Base-by-base conservation (phyloP, 2,888 invertebrate species). In the Plagodis pulveraria region DNA sequence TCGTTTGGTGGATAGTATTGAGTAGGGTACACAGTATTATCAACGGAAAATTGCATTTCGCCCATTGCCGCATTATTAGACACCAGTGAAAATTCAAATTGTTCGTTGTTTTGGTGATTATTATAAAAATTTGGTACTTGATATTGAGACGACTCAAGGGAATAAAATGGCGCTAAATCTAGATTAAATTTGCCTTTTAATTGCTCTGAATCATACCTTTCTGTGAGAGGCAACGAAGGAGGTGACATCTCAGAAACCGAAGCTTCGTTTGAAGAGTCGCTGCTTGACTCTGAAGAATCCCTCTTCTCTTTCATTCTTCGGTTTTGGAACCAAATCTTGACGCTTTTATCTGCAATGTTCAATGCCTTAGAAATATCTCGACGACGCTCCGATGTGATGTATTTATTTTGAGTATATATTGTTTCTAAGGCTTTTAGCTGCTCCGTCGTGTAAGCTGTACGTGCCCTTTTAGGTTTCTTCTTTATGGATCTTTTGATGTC, bases 261-360 rank as follows among this genome's bases (percentile, higher is more conserved):
- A 6, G 62, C 69, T 56, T 82, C 81, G 38, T 63, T 73, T 0
- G 82, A 81, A 2, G 80, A 73, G 53, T 86, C 84, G 56, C 79
- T 55, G 38, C 59, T 80, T 4, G 81, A 82, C 58, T 85, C 87
- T 0, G 79, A 81, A 0, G 73, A 83, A 66, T 94, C 94, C 70
- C 93, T 95, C 74, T 96, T 96, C 68, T 90, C 91, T 63, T 95
- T 96, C 96, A 97, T 97, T 33, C 97, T 89, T 33, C 96, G 91
- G 76, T 97, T 97, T 77, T 97, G 97, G 78, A 97, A 97, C 97
- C 97, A 97, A 41, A 97, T 95, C 81, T 97, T 97, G 56, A 97
- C 94, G 77, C 96, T 96, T 54, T 95, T 93, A 70, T 97, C 96
- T 0, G 94, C 93, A 4, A 97, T 89, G 47, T 91, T 92, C 0